Base-by-base conservation (phyloP, 2,888 invertebrate species). In the Invenusta paracnida region DNA sequence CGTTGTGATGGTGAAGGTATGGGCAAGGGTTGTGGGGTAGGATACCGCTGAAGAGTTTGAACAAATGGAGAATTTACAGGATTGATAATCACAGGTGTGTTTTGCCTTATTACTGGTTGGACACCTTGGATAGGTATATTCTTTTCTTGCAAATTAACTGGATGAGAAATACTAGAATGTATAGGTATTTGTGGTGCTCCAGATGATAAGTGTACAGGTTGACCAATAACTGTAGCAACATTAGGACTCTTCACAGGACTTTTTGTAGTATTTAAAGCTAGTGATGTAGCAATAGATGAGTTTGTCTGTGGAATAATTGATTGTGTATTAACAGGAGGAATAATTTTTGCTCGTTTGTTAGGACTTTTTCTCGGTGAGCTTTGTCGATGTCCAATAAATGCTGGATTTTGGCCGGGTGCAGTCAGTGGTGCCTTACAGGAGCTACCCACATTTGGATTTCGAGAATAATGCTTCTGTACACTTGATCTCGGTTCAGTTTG, bases 361-460 rank as follows among this genome's bases (percentile, higher is more conserved):
- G 73, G 73, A 73, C 73, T 73, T 23, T 73, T 73, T 23, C 23
- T 73, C 5, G 73, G 73, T 2, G 73, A 73, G 5, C 5, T 73
- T n/a, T 73, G 73, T 73, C 27, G 17, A 73, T 73, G 73, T 73
- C 73, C 73, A 23, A 73, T 73, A 73, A 73, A 73, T n/a, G 73
- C 73, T n/a, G 73, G 73, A 73, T 73, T 73, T 23, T 73, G 73
- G 2, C 73, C 73, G 23, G 73, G 73, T 13, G 73, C 73, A 13
- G 73, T 73, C 23, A 73, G 23, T 73, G 73, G 73, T 23, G 73
- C 73, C 23, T 73, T 73, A 73, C 73, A 73, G 11, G 73, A 73
- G 25, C 73, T 23, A 73, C 73, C 23, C 27, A 23, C 23, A 5
- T 13, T 2, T 23, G 27, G 2, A 23, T 73, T 5, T 5, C 73